phyloP scores from a whole-genome alignment of 2,113 vertebrate species.

The Aldabrachelys gigantea region DNA sequence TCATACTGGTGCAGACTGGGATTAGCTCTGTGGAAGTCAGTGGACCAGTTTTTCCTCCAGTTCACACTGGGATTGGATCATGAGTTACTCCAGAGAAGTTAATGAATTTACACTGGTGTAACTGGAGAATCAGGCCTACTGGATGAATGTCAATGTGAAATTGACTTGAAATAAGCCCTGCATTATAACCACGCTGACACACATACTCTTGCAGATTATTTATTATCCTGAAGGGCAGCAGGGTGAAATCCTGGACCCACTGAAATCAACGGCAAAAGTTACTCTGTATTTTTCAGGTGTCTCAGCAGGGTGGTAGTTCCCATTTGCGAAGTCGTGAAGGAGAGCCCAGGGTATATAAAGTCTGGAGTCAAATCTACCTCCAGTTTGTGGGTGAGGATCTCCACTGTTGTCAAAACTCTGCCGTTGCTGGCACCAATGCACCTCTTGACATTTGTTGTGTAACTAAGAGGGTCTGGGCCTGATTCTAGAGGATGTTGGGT shows the following conservation, averaged over 20 bases:
- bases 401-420: neutral
- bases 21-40: neutral
- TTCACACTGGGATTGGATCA: neutral
- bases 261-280: neutral
- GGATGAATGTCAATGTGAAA: neutral
- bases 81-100: no score
- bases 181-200: neutral
- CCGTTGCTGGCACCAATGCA: neutral
- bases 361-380: neutral
- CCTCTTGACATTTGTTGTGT: neutral
- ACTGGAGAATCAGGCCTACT: neutral
- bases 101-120: neutral
- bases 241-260: neutral
- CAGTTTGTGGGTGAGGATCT: neutral
- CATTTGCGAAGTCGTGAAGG: neutral
- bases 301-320: neutral
- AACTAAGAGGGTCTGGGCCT: neutral
- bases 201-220: neutral
- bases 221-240: neutral
- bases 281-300: neutral
- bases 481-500: neutral
- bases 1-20: neutral
- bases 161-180: neutral
- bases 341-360: neutral
- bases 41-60: neutral